Percentiles rank a stretch among this genome's conserved stretches.
phyloP scores from a whole-genome alignment of 2,113 vertebrate genomes.

The Cardinalis cardinalis region DNA sequence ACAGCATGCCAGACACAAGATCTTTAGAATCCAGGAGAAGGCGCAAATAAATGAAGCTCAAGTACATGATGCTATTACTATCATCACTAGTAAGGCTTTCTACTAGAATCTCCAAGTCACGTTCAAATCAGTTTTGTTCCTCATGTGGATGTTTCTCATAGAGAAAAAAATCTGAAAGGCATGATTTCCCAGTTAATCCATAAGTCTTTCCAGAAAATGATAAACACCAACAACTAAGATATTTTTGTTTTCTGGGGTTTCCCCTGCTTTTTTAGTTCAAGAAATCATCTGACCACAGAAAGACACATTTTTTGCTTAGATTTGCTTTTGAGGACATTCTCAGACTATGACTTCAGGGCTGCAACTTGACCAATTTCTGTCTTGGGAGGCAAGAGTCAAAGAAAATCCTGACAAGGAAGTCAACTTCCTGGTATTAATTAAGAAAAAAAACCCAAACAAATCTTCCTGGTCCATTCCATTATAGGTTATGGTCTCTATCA shows the following conservation, averaged over 20 bases:
- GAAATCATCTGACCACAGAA: neutral
- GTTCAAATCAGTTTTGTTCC: neutral
- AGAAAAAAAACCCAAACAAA: neutral
- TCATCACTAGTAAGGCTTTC: neutral
- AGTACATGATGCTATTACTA: neutral
- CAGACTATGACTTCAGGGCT: neutral
- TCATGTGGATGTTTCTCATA: neutral
- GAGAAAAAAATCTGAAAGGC: neutral
- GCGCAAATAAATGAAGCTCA: neutral
- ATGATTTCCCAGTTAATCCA: neutral
- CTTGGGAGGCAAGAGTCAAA: neutral
- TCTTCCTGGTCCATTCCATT: neutral
- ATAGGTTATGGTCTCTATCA: neutral
- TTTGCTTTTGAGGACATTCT: neutral
- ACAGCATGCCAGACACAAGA: neutral
- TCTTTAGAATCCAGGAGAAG: neutral
- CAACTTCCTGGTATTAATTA: neutral
- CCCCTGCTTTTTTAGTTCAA: neutral
- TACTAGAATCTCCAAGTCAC: neutral
- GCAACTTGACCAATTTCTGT: neutral
- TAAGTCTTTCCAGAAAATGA: neutral
- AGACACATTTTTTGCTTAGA: neutral
- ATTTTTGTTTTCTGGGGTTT: neutral
- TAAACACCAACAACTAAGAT: neutral
- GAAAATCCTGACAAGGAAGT: neutral